These are phyloP conservation scores for Astur gentilis DNA, from an alignment of 2,113 vertebrate species.

Conservation along the genomic window DNA sequence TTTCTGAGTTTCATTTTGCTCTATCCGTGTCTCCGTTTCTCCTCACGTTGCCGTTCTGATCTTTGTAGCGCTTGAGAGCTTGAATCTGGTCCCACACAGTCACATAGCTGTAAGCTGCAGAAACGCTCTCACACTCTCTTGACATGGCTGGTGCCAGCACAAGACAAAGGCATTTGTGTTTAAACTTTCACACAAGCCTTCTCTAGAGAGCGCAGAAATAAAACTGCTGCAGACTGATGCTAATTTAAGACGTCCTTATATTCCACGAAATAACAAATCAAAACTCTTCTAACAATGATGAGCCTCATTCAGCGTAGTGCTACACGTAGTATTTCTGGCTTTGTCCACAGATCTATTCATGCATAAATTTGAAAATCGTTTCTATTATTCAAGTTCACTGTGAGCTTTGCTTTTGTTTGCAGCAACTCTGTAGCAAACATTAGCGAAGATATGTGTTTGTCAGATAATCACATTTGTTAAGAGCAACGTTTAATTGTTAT, in stretches of 20 bases:
- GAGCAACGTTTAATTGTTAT: background rate
- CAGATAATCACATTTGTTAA: background rate
- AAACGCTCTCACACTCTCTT: fast-evolving
- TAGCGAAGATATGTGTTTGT: background rate
- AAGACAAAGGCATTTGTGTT: background rate
- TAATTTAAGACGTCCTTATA: background rate
- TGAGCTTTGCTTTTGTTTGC: background rate
- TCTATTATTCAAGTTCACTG: background rate
- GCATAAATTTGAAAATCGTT: background rate
- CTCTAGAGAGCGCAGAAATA: background rate
- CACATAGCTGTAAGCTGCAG: fast-evolving
- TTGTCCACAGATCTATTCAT: background rate
- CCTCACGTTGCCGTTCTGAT: background rate
- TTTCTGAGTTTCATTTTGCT: background rate
- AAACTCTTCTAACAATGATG: background rate
- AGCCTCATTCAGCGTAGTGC: background rate
- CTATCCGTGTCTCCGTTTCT: background rate
- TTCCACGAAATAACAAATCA: background rate
- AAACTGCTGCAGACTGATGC: background rate
- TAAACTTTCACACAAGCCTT: background rate
- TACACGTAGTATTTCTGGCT: background rate
- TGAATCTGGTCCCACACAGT: background rate
- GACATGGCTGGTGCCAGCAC: background rate
- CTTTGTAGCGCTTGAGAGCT: background rate
- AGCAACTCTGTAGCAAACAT: background rate